Evolutionary conservation across 1,140 invertebrate species (phyloP).

Genomic region (Panulirus ornatus): DNA sequence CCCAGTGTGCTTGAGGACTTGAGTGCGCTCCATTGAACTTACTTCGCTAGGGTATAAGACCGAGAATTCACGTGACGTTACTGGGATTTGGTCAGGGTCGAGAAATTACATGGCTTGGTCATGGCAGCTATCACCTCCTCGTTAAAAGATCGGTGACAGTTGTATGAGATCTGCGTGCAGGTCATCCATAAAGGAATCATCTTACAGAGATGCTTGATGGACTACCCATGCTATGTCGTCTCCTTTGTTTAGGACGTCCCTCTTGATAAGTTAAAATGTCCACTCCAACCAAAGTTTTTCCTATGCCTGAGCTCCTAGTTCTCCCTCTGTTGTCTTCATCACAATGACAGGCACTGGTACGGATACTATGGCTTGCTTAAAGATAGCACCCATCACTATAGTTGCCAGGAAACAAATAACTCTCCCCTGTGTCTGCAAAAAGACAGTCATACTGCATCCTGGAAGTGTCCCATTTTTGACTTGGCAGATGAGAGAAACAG

Average conservation of each 20-base stretch:
- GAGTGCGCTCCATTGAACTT: constrained; percentile 35
- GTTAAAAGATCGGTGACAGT: constrained; percentile 16
- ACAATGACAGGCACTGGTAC: not conserved
- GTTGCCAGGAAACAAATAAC: constrained; percentile 10
- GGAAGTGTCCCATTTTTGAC: constrained; percentile 12
- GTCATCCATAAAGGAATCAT: not conserved
- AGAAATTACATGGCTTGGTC: constrained; percentile 23
- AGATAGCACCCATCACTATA: not conserved
- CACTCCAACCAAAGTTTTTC: constrained; percentile 17
- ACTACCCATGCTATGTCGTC: constrained; percentile 14
- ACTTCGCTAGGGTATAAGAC: constrained; percentile 4
- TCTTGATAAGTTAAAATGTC: not conserved
- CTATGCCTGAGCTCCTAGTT: not conserved
- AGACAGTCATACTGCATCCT: constrained; percentile 11
- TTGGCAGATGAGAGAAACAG: not conserved
- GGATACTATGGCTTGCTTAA: too few relatives aligned
- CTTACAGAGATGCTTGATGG: constrained; percentile 23
- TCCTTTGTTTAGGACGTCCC: constrained; percentile 14
- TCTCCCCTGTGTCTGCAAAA: not conserved
- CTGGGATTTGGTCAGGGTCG: constrained; percentile 11
- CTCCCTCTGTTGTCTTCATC: constrained; percentile 1
- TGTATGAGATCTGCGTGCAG: not conserved
- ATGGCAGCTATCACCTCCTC: constrained; percentile 13
- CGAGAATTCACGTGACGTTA: constrained; percentile 28
- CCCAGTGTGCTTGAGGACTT: constrained; percentile 9